A percentile compares a stretch with the other conserved stretches of the same genome.
These are phyloP conservation scores for Enteromius radiatus DNA, from an alignment of 2,797 vertebrate genomes.

Conservation along the genomic window DNA sequence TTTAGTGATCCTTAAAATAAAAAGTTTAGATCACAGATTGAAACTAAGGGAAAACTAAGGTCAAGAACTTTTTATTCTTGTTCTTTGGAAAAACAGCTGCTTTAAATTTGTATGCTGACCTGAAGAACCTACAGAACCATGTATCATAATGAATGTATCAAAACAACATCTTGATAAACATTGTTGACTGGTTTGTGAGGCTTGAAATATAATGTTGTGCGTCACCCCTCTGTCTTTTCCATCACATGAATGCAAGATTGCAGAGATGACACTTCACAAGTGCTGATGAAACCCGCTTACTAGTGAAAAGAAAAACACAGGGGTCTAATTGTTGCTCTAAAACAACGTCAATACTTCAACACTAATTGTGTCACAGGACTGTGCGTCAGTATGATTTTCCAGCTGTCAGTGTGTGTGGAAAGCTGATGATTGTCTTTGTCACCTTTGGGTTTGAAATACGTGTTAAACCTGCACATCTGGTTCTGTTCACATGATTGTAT, in stretches of 20 bases:
- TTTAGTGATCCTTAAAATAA: background rate
- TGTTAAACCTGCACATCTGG: constrained; percentile 53
- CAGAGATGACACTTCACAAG: background rate
- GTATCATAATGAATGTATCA: background rate
- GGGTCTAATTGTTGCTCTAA: background rate
- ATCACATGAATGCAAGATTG: background rate
- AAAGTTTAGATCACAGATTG: background rate
- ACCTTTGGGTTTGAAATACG: constrained; percentile 1
- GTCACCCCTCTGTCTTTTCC: background rate
- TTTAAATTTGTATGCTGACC: background rate
- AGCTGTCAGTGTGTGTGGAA: constrained; percentile 3
- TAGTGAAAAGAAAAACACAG: background rate
- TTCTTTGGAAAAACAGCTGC: background rate
- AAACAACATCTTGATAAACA: background rate
- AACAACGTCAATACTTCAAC: background rate
- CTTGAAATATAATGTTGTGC: background rate
- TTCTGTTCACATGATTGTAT: constrained; percentile 25
- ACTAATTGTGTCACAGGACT: constrained; percentile 6
- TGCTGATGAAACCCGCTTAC: background rate
- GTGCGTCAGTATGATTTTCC: constrained; percentile 25
- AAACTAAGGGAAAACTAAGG: background rate
- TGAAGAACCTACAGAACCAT: background rate
- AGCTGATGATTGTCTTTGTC: background rate
- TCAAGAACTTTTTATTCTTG: background rate
- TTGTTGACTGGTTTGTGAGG: background rate